Evolutionary conservation across 53 echinoderm and acorn worm genomes (phyloP).

Genomic region (Mesocentrotus franciscanus): DNA sequence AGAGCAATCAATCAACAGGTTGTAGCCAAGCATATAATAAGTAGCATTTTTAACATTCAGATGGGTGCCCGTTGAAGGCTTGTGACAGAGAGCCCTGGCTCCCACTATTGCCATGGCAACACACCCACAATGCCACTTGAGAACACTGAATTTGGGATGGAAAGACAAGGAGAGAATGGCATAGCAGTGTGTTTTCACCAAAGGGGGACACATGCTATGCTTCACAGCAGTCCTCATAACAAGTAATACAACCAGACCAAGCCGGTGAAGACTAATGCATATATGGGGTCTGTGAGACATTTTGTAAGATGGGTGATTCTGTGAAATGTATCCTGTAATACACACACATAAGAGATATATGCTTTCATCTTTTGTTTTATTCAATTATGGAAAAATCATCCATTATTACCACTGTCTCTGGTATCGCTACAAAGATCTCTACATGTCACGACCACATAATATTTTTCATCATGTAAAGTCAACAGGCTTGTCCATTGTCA

Average conservation of each 20-base stretch:
- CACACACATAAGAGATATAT: no score
- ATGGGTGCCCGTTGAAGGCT: constrained; percentile 29
- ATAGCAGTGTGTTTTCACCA: not conserved
- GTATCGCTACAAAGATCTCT: not conserved
- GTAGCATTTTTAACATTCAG: constrained; percentile 51
- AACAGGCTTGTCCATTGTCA: no score
- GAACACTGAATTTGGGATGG: constrained; percentile 30
- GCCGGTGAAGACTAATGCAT: not conserved
- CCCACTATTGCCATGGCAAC: constrained; percentile 42
- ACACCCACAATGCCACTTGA: constrained; percentile 67
- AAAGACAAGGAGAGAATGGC: not conserved
- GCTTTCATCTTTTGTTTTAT: no score
- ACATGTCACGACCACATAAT: not conserved
- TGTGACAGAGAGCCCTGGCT: constrained; percentile 25
- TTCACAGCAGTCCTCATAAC: not conserved
- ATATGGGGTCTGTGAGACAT: not conserved
- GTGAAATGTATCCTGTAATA: no score
- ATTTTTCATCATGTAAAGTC: no score
- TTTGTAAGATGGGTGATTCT: not conserved
- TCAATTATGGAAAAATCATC: no score
- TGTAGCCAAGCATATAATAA: not conserved
- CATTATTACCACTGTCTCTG: not conserved
- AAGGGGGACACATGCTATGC: not conserved
- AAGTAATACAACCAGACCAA: not conserved
- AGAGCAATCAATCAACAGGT: constrained; percentile 30